Conservation (phyloP, 2,113 vertebrate species). For the Burhinus oedicnemus region DNA sequence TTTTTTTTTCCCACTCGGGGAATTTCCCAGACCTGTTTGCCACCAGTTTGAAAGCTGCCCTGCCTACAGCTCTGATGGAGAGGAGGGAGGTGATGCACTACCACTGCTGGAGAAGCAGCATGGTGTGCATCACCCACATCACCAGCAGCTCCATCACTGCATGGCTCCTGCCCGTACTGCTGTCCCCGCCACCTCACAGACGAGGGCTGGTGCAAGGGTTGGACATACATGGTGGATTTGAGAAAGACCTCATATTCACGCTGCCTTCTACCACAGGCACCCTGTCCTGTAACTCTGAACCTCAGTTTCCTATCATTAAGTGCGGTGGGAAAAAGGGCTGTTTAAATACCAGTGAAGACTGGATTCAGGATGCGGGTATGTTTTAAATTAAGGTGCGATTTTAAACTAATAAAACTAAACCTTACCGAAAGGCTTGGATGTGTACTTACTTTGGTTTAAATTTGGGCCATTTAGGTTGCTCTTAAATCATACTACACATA, state of each 20-base stretch:
- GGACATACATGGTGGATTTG: background rate
- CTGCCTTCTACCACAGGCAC: background rate
- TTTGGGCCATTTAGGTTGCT: background rate
- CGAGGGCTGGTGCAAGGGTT: background rate
- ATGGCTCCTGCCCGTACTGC: background rate
- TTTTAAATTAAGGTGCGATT: conserved; percentile 37
- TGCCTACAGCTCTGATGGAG: too few relatives aligned
- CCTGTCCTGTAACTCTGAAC: background rate
- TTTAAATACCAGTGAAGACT: background rate
- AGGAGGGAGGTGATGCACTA: background rate
- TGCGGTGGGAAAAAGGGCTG: background rate
- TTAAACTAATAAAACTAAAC: conserved; percentile 27
- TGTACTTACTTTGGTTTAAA: conserved; percentile 12
- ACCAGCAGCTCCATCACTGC: background rate
- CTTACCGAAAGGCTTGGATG: background rate
- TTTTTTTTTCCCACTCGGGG: background rate
- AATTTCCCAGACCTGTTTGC: background rate
- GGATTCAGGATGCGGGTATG: background rate
- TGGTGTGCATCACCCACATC: background rate
- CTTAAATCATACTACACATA: background rate
- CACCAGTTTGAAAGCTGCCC: background rate
- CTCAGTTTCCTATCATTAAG: background rate
- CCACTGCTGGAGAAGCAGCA: background rate
- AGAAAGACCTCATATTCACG: background rate
- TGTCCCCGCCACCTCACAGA: fast-evolving